Evolutionary conservation across 2,113 vertebrate species (phyloP).

Genomic region (Poeciliopsis prolifica): DNA sequence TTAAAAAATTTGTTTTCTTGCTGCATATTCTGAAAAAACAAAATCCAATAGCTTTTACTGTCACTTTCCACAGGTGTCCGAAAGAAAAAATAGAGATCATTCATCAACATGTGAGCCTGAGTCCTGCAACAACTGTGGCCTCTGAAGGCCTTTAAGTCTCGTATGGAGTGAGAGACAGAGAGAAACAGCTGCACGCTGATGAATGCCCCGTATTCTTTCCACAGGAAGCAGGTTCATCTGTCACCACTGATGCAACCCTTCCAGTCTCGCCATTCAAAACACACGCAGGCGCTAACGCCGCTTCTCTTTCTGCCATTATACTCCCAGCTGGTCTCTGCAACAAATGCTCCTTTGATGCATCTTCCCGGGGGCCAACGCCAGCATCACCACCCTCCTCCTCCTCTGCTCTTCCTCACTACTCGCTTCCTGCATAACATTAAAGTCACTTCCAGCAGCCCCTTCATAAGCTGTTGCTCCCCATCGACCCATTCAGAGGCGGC

Average conservation of each 20-base stretch:
- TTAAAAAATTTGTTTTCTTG: too few species aligned
- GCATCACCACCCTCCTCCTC: conserved; percentile 45
- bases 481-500: conserved; percentile 47
- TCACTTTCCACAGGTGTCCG: conserved; percentile 65
- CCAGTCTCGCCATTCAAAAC: conserved; percentile 49
- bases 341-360: conserved; percentile 78
- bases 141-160: conserved; percentile 37
- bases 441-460: conserved; percentile 55
- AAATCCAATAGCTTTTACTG: conserved; percentile 58
- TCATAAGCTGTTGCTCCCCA: conserved; percentile 41
- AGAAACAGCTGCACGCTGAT: conserved; percentile 76
- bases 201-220: conserved; percentile 77
- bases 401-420: conserved; percentile 21
- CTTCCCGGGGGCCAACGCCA: conserved; percentile 64
- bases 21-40: not conserved
- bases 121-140: conserved; percentile 63
- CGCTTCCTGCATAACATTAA: conserved; percentile 66
- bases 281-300: conserved; percentile 21
- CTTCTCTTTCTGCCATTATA: conserved; percentile 61
- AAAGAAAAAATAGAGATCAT: conserved; percentile 56
- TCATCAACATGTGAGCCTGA: conserved; percentile 60
- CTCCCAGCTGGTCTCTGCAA: conserved; percentile 73
- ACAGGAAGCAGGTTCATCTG: conserved; percentile 77
- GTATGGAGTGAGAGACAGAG: conserved; percentile 9
- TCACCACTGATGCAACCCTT: conserved; percentile 73